Evolutionary conservation across 2,888 invertebrate species (phyloP), one percentile per base, ranked within the genome.

Genomic region (Tiphia femorata): DNA sequence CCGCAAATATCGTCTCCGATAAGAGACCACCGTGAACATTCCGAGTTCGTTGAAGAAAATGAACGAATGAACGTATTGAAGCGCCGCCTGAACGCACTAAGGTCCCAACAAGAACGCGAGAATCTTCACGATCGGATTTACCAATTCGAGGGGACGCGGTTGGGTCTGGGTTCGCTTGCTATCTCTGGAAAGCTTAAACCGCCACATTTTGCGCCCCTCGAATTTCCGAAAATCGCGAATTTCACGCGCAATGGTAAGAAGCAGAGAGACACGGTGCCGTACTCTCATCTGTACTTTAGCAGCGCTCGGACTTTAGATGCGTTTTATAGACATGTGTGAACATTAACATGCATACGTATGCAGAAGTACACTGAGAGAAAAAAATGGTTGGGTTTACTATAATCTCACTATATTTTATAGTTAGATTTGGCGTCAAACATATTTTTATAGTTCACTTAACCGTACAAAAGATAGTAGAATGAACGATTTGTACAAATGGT

Each of bases 211-310:
- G 65, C 59, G 17, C 76, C 77, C 0, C 55, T 78, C 6, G 70
- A 77, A 14, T 73, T 77, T 47, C 78, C 78, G 2, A 76, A 70
- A 20, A 71, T 78, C 3, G 58, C 53, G 2, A 58, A 64, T 19
- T 78, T 72, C 23, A 51, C 48, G 6, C 62, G 58, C 25, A 51
- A 69, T 42, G 76, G 77, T 76, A 73, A 62, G 29, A 7, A 12
- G 14, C n/a, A n/a, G n/a, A n/a, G n/a, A n/a, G n/a, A n/a, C n/a
- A n/a, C n/a, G n/a, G n/a, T n/a, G n/a, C n/a, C n/a, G n/a, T n/a
- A n/a, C n/a, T n/a, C n/a, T n/a, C n/a, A n/a, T n/a, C n/a, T n/a
- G n/a, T n/a, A n/a, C n/a, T n/a, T n/a, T n/a, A n/a, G n/a, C n/a
- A n/a, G n/a, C n/a, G n/a, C n/a, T n/a, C n/a, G n/a, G n/a, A n/a